Percentiles rank a stretch among this genome's conserved stretches.
These are phyloP conservation scores for Archilochus colubris DNA, from an alignment of 2,113 vertebrate species.

Conservation along the genomic window DNA sequence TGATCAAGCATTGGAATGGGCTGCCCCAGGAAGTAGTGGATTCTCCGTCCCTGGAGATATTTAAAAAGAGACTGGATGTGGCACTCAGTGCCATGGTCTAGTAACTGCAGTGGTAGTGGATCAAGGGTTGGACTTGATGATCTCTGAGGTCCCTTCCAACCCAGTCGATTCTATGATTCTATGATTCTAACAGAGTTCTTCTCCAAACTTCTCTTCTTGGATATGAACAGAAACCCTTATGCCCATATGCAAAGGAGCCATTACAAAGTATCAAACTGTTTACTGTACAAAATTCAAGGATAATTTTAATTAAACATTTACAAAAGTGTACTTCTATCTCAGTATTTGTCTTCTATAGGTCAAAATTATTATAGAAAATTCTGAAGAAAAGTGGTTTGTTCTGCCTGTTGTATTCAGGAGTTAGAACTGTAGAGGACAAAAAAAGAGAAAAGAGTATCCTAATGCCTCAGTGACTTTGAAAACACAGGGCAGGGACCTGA, in stretches of 20 bases:
- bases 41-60: no score
- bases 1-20: no score
- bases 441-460: not conserved
- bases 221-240: not conserved
- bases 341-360: not conserved
- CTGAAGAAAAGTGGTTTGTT: not conserved
- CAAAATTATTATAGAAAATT: not conserved
- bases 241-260: not conserved
- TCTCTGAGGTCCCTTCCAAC: no score
- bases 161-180: no score
- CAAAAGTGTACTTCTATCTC: not conserved
- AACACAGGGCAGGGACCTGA: not conserved
- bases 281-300: not conserved
- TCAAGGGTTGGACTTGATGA: no score
- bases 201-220: not conserved
- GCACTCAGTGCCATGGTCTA: no score
- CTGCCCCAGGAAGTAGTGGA: no score
- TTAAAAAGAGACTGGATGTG: no score
- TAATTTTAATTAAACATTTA: not conserved
- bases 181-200: not conserved
- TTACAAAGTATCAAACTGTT: not conserved
- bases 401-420: not conserved
- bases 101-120: no score
- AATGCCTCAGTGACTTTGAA: slow-evolving; percentile 3
- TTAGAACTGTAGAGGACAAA: not conserved